Percentiles rank a stretch among this genome's conserved stretches.
These are phyloP conservation scores for Potamilus streckersoni DNA, from an alignment of 1,140 invertebrate genomes.

Conservation along the genomic window DNA sequence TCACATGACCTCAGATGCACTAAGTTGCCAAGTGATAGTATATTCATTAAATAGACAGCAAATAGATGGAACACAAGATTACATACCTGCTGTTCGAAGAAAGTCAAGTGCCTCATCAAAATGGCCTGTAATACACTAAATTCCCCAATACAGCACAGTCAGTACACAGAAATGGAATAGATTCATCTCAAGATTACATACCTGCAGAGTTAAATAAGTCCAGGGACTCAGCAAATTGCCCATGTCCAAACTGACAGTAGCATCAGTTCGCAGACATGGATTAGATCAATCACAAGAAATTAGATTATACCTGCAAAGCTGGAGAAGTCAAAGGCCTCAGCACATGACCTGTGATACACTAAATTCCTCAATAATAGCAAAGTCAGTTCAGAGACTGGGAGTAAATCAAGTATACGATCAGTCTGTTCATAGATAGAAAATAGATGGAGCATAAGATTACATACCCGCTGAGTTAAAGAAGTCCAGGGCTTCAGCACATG, in stretches of 20 bases:
- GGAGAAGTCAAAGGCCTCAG: conserved; percentile 60
- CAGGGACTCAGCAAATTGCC: no score
- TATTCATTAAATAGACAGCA: conserved; percentile 32
- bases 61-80: background rate
- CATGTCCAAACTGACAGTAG: no score
- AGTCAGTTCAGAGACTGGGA: conserved; percentile 31
- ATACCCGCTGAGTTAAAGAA: conserved; percentile 56
- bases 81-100: conserved; percentile 52
- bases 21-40: conserved; percentile 58
- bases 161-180: conserved; percentile 14
- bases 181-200: no score
- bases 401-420: background rate
- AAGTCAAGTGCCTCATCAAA: conserved; percentile 51
- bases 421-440: conserved; percentile 31
- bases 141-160: conserved; percentile 58
- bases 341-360: conserved; percentile 60
- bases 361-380: conserved; percentile 58
- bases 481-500: conserved; percentile 49
- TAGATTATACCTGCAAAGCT: conserved; percentile 37
- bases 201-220: no score
- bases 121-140: conserved; percentile 60
- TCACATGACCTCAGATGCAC: conserved; percentile 60
- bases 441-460: background rate
- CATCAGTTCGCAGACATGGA: no score
- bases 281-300: background rate